Percentiles rank a stretch among this genome's conserved stretches.
Conservation (phyloP, 2,797 vertebrate genomes). For the Psittacula derbiana region DNA sequence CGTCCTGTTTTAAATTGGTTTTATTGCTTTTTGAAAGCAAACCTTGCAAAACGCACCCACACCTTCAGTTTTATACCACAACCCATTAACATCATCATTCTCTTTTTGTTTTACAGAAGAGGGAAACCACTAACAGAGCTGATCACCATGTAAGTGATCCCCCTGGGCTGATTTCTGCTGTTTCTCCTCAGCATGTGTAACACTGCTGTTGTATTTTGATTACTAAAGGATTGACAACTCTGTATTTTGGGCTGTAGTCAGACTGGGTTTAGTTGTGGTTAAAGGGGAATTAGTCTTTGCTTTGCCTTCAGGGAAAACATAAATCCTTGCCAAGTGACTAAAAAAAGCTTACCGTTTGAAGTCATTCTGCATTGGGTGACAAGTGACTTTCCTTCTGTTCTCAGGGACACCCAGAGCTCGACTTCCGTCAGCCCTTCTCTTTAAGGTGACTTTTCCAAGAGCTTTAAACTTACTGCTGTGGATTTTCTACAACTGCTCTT, state of each 20-base stretch:
- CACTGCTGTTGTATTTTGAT: accelerated
- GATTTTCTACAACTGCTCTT: not conserved
- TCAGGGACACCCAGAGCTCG: not conserved
- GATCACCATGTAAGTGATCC: not conserved
- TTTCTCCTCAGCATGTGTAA: not conserved
- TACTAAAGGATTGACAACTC: accelerated
- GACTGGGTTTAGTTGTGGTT: not conserved
- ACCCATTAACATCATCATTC: not conserved
- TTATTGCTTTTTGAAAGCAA: not conserved
- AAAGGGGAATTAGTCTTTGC: not conserved
- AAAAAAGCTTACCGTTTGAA: not conserved
- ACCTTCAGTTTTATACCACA: not conserved
- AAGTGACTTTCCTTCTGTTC: not conserved
- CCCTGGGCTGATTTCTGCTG: not conserved
- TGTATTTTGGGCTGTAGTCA: not conserved
- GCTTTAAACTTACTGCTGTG: not conserved
- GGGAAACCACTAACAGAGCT: constrained; percentile 33
- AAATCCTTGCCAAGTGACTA: not conserved
- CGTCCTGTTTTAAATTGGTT: not conserved
- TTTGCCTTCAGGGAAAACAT: not conserved
- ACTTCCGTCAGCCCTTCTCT: not conserved
- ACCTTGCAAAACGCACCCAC: not conserved
- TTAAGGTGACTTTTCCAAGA: not conserved
- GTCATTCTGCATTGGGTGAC: not conserved
- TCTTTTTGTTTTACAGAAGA: constrained; percentile 61